Evolutionary conservation across 2,113 vertebrate genomes (phyloP).

Genomic region (Natator depressus): DNA sequence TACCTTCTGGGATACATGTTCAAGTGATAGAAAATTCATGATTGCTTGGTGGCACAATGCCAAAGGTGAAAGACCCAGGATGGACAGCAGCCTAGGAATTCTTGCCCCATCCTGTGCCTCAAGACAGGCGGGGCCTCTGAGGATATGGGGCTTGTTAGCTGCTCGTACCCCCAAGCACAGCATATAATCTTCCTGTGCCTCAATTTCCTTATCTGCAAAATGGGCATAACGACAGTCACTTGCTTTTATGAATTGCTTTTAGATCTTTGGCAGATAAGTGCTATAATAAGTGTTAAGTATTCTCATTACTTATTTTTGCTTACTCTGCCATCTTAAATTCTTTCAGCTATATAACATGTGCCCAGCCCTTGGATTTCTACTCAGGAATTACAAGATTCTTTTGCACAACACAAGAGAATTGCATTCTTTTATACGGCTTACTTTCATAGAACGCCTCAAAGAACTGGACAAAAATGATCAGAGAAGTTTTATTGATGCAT

Average conservation of each 20-base stretch:
- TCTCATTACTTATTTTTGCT: background rate
- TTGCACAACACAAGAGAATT: constrained; percentile 49
- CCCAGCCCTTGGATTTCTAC: constrained; percentile 58
- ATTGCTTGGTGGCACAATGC: background rate
- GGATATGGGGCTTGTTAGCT: background rate
- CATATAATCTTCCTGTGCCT: background rate
- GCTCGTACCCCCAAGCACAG: background rate
- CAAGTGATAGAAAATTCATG: background rate
- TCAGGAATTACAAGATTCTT: constrained; percentile 60
- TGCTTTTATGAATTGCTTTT: background rate
- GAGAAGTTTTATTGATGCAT: constrained; percentile 74
- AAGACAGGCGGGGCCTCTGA: background rate
- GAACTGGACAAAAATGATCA: constrained; percentile 72
- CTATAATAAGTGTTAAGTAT: background rate
- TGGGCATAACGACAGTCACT: background rate
- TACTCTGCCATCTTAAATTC: background rate
- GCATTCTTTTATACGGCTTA: constrained; percentile 9
- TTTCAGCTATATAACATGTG: constrained; percentile 74
- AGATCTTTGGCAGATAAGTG: background rate
- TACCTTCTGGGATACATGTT: background rate
- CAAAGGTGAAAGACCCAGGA: background rate
- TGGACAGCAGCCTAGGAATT: background rate
- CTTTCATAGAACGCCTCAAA: constrained; percentile 45
- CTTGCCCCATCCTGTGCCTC: background rate
- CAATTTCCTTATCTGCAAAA: background rate